phyloP scores from a whole-genome alignment of 2,797 vertebrate genomes.

The Bovichtus variegatus region DNA sequence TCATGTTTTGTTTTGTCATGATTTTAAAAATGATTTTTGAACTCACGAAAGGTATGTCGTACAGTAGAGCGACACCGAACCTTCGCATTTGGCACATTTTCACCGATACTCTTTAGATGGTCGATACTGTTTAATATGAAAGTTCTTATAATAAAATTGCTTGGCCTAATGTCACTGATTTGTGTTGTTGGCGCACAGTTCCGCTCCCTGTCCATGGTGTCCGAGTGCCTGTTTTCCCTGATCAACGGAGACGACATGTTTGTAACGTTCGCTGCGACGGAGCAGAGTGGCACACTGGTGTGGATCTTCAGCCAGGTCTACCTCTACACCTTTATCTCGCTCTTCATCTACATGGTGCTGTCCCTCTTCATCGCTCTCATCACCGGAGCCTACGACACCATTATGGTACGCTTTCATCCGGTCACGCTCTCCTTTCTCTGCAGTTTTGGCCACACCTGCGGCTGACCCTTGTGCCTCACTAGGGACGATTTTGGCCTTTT shows the following conservation, averaged over 20 bases:
- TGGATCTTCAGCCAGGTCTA: constrained; percentile 97
- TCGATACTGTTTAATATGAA: too few relatives aligned
- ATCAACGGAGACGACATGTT: constrained; percentile 98
- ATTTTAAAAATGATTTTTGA: too few relatives aligned
- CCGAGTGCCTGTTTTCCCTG: constrained; percentile 94
- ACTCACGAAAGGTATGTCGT: too few relatives aligned
- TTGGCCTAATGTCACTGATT: too few relatives aligned
- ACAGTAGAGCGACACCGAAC: too few relatives aligned
- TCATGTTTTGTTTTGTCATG: too few relatives aligned
- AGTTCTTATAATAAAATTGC: too few relatives aligned
- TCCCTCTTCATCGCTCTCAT: constrained; percentile 97
- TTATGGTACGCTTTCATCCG: constrained; percentile 84
- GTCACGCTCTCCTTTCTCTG: background rate
- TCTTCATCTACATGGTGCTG: constrained; percentile 98
- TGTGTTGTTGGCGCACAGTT: constrained; percentile 83
- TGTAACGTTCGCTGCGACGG: constrained; percentile 91
- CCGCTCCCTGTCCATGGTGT: constrained; percentile 93
- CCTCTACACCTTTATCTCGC: constrained; percentile 95
- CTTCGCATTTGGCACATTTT: too few relatives aligned
- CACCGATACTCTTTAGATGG: too few relatives aligned
- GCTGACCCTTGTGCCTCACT: too few relatives aligned
- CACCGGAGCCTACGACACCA: constrained; percentile 94
- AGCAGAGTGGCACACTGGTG: constrained; percentile 87
- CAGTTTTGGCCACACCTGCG: too few relatives aligned
- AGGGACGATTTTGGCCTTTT: too few relatives aligned